These are phyloP conservation scores for Helicoverpa assulta DNA, from an alignment of 2,888 invertebrate species.

Conservation along the genomic window DNA sequence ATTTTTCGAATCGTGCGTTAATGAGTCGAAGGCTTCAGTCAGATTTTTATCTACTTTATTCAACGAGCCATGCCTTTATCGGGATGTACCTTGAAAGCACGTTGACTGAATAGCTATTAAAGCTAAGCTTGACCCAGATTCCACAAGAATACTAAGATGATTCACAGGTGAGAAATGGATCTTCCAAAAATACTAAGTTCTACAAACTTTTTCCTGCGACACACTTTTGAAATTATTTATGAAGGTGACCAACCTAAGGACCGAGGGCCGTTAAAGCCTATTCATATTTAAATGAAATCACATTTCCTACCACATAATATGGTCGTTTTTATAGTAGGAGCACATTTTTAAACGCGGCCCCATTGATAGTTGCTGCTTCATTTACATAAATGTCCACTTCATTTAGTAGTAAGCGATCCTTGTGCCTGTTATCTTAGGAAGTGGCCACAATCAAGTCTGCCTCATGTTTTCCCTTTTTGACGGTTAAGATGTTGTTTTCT, in stretches of 20 bases:
- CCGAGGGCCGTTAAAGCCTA: constrained; percentile 38
- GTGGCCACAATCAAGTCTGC: constrained; percentile 51
- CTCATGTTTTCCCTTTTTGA: constrained; percentile 44
- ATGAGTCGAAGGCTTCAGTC: constrained; percentile 49
- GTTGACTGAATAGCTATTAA: constrained; percentile 41
- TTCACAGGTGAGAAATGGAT: constrained; percentile 23
- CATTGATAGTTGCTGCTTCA: constrained; percentile 61
- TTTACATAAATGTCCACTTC: constrained; percentile 71
- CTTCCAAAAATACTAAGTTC: constrained; percentile 23
- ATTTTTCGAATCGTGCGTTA: constrained; percentile 51
- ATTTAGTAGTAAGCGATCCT: constrained; percentile 63
- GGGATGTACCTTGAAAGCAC: constrained; percentile 48
- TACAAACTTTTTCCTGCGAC: constrained; percentile 9
- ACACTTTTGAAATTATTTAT: constrained; percentile 35
- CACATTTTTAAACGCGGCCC: constrained; percentile 52
- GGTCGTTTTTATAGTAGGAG: constrained; percentile 44
- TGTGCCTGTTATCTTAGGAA: constrained; percentile 59
- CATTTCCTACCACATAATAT: constrained; percentile 48
- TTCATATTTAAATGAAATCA: constrained; percentile 55
- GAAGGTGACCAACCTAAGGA: constrained; percentile 41
- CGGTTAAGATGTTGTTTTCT: constrained; percentile 31
- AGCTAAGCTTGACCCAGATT: constrained; percentile 51
- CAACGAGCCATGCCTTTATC: constrained; percentile 44
- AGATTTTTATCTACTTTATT: constrained; percentile 53
- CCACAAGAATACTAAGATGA: constrained; percentile 35